phyloP scores from a whole-genome alignment of 2,113 vertebrate species.

The Lagopus leucura region DNA sequence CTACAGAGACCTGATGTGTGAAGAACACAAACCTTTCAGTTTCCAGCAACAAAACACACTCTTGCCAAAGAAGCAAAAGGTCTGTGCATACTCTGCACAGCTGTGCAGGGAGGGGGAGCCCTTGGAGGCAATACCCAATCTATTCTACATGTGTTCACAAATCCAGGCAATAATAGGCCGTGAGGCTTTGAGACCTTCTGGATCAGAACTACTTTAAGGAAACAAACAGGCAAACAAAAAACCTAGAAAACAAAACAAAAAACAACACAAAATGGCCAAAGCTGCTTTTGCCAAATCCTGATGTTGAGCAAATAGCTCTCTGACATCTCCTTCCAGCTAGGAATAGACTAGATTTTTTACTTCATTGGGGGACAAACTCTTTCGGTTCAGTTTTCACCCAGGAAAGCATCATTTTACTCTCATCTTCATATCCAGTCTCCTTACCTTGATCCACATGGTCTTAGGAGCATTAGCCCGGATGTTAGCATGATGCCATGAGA shows the following conservation, averaged over 20 bases:
- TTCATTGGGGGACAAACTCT: background rate
- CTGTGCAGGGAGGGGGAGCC: background rate
- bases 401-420: background rate
- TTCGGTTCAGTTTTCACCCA: background rate
- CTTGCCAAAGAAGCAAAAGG: background rate
- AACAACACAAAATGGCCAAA: background rate
- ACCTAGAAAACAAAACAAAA: background rate
- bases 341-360: background rate
- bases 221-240: background rate
- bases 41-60: background rate
- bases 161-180: background rate
- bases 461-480: constrained; percentile 77
- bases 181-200: background rate
- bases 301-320: accelerated
- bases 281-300: background rate
- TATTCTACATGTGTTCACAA: background rate
- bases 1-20: background rate
- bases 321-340: background rate
- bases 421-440: background rate
- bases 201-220: background rate
- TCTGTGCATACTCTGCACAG: background rate
- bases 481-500: constrained; percentile 84
- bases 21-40: background rate
- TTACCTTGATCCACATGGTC: constrained; percentile 77
- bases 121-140: background rate